Conservation (phyloP, 2,113 vertebrate genomes). For the Leucoraja erinaceus region DNA sequence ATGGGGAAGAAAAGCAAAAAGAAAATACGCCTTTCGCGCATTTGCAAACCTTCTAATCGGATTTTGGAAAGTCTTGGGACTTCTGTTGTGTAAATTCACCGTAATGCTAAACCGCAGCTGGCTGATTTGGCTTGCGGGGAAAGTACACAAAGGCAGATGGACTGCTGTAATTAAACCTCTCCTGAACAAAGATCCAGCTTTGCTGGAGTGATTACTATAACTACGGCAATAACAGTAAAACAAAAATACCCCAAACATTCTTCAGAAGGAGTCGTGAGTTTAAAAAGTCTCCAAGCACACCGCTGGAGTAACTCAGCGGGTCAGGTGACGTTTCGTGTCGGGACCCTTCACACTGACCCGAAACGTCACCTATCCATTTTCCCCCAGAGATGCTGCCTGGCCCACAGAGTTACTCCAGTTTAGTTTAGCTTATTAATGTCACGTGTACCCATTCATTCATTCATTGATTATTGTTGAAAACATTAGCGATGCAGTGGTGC, state of each 20-base stretch:
- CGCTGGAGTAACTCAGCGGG: too few relatives aligned
- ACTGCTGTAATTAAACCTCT: conserved; percentile 7
- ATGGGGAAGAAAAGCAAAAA: neutral
- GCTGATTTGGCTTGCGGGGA: neutral
- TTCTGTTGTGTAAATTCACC: neutral
- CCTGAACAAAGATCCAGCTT: neutral
- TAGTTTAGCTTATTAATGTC: too few relatives aligned
- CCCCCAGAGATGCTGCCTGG: too few relatives aligned
- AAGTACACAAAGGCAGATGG: neutral
- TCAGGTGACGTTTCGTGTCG: too few relatives aligned
- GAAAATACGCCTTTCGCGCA: neutral
- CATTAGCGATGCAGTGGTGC: too few relatives aligned
- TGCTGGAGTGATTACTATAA: neutral
- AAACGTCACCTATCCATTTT: too few relatives aligned
- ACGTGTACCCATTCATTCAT: too few relatives aligned
- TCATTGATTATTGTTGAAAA: too few relatives aligned
- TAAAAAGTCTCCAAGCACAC: too few relatives aligned
- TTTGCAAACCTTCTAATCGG: neutral
- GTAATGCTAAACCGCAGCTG: neutral
- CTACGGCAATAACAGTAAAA: conserved; percentile 4
- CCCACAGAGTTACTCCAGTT: too few relatives aligned
- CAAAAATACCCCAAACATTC: neutral
- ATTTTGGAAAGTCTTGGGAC: neutral
- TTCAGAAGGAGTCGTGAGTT: too few relatives aligned
- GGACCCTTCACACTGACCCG: too few relatives aligned